phyloP scores from a whole-genome alignment of 2,113 vertebrate genomes.

The Amphiprion ocellaris region DNA sequence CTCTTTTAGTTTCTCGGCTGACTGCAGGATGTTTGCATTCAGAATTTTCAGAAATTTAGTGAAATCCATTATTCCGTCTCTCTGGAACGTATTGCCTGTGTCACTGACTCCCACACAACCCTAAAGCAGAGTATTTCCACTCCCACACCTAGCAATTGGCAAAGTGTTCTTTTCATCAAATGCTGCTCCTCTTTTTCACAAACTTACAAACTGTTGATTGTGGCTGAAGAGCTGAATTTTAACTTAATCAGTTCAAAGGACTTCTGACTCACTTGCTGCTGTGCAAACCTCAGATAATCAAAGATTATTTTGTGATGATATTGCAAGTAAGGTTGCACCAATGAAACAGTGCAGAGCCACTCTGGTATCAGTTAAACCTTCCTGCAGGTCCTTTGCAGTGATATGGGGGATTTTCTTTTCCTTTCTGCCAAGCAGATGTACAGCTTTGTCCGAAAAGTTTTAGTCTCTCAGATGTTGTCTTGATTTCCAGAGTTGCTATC shows the following conservation, averaged over 20 bases:
- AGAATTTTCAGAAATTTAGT: too few species aligned
- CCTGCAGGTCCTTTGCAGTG: background rate
- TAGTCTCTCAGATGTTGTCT: background rate
- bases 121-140: too few species aligned
- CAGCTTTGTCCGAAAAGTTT: conserved; percentile 10
- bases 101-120: too few species aligned
- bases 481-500: background rate
- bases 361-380: background rate
- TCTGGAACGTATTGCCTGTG: too few species aligned
- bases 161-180: too few species aligned
- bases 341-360: too few species aligned
- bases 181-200: too few species aligned
- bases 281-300: background rate
- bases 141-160: too few species aligned
- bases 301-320: too few species aligned
- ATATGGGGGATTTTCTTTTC: conserved; percentile 9
- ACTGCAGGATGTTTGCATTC: background rate
- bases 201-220: background rate
- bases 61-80: too few species aligned
- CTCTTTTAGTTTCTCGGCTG: background rate
- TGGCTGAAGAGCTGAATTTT: background rate
- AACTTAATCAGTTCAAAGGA: background rate
- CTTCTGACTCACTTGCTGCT: background rate
- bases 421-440: conserved; percentile 4
- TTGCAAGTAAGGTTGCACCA: too few species aligned